A percentile compares a stretch with the other conserved stretches of the same genome.
phyloP scores from a whole-genome alignment of 2,113 vertebrate genomes.

The Pandion haliaetus region DNA sequence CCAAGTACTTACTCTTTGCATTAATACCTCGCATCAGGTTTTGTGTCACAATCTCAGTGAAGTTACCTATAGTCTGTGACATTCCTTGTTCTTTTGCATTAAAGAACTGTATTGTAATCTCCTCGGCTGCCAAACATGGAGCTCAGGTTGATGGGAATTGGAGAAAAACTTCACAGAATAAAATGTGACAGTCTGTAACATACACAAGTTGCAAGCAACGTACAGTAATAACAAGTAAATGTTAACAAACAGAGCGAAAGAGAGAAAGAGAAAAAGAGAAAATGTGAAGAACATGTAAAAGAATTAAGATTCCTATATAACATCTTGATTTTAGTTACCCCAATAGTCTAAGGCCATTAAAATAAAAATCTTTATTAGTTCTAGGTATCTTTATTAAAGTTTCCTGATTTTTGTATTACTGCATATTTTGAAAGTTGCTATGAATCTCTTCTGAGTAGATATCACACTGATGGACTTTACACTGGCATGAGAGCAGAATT shows the following conservation, averaged over 20 bases:
- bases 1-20: slow-evolving; percentile 77
- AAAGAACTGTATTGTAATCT: slow-evolving; percentile 66
- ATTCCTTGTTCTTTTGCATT: slow-evolving; percentile 70
- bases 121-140: slow-evolving; percentile 70
- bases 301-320: slow-evolving; percentile 63
- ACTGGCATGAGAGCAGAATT: not conserved
- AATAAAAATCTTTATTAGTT: not conserved
- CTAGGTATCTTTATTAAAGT: slow-evolving; percentile 12
- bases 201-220: slow-evolving; percentile 70
- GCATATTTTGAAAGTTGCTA: not conserved
- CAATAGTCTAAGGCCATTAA: slow-evolving; percentile 40
- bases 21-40: slow-evolving; percentile 63
- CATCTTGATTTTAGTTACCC: slow-evolving; percentile 42
- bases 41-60: slow-evolving; percentile 68
- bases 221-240: slow-evolving; percentile 72
- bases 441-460: not conserved
- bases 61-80: slow-evolving; percentile 70
- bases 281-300: slow-evolving; percentile 78
- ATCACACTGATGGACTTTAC: not conserved
- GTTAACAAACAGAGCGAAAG: slow-evolving; percentile 73
- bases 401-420: slow-evolving; percentile 24
- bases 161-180: slow-evolving; percentile 74
- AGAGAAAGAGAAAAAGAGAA: slow-evolving; percentile 73
- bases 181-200: slow-evolving; percentile 77
- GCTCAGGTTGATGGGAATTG: slow-evolving; percentile 70